A percentile compares a stretch with the other conserved stretches of the same genome.
These are phyloP conservation scores for Saguinus imperator DNA, from an alignment of 2,113 vertebrate species.

Conservation along the genomic window DNA sequence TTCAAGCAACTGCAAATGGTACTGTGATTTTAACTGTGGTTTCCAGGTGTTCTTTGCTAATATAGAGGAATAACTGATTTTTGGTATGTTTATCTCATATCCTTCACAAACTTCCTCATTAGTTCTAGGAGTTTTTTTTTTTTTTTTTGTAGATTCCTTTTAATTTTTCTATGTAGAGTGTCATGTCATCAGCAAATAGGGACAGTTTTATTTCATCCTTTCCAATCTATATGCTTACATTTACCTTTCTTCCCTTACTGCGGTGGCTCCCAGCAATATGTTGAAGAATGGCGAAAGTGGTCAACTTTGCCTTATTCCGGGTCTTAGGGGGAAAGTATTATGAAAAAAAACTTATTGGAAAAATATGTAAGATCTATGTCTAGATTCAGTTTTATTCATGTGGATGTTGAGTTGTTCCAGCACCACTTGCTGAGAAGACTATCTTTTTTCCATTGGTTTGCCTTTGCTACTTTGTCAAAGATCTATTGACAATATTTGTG, in stretches of 20 bases:
- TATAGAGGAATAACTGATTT: neutral
- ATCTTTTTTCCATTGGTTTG: neutral
- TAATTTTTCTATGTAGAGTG: neutral
- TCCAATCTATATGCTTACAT: neutral
- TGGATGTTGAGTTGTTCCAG: neutral
- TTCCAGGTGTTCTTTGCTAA: neutral
- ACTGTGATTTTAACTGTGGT: slow-evolving; percentile 5
- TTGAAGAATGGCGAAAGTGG: neutral
- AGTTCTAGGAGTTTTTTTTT: neutral
- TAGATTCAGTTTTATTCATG: neutral
- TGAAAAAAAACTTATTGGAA: neutral
- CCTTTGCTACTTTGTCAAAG: neutral
- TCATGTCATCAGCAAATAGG: neutral
- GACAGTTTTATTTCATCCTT: neutral
- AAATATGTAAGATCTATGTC: neutral
- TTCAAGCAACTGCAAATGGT: neutral
- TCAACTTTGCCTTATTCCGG: neutral
- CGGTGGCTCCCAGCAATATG: neutral
- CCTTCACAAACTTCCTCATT: neutral
- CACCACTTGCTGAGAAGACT: slow-evolving; percentile 10
- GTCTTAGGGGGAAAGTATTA: slow-evolving; percentile 4
- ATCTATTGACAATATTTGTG: neutral
- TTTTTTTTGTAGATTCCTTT: neutral
- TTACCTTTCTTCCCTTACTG: neutral
- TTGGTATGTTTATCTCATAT: neutral